Base-by-base conservation (phyloP, 2,113 vertebrate genomes). In the Heliornis fulica region DNA sequence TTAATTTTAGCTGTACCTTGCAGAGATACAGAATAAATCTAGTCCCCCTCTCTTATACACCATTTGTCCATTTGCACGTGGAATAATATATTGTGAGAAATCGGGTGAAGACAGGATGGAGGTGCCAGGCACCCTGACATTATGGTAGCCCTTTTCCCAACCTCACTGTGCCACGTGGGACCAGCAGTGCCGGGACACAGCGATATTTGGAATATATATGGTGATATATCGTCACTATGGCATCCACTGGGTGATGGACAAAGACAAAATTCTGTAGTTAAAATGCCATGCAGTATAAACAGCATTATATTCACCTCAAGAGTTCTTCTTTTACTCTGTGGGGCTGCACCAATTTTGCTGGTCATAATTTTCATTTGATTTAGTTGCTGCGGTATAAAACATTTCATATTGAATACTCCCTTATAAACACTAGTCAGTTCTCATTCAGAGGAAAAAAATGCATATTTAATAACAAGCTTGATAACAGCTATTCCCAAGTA, bases 151-250 rank as follows among this genome's bases (percentile, higher is more conserved):
- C 29, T 60, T 89, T 68, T 54, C 38, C 71, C 41, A 87, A 2
- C 14, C 45, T 74, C 66, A n/a, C 15, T 0, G 1, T 17, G 8
- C 0, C 0, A 7, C 16, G 12, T 7, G 29, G 56, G 38, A 85
- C 14, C 4, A 63, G 40, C 43, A 41, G 41, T 80, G 53, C n/a
- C 71, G 66, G 86, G 40, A 31, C 36, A 26, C 20, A 23, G 61
- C 46, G 43, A 28, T 74, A n/a, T 69, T 20, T 54, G 20, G 48
- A 51, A 11, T 29, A 17, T 17, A 7, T 53, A 21, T 43, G 45
- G n/a, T n/a, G 13, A 36, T 19, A 60, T 66, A 4, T 13, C 50
- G 23, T 48, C 50, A 32, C 34, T 59, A 46, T 13, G 25, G 48
- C 46, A 85, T 54, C 34, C 4, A 1, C 79, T 64, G 53, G 40